Evolutionary conservation across 2,113 vertebrate genomes (phyloP), one percentile per base, ranked within the genome.

Genomic region (Lasiurus borealis): DNA sequence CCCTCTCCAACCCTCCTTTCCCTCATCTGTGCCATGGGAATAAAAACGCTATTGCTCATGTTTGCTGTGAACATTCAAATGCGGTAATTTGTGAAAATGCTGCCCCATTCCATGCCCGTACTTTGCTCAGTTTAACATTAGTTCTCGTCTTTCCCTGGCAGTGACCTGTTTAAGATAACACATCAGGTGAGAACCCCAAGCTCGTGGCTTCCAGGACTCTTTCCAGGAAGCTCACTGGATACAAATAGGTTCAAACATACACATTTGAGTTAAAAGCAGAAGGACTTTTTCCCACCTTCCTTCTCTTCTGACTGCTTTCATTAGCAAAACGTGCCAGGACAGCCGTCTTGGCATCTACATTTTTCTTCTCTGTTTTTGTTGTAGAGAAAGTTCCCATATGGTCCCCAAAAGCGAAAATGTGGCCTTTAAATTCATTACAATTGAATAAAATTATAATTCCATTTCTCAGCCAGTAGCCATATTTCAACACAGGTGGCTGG

Each of bases 281-380:
- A 85, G 57, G 36, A 66, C 21, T 48, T 11, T 6, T 66, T 69
- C 29, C 31, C 36, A 52, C 16, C 52, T 91, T 81, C 19, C 12
- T 48, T 92, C n/a, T 80, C 10, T 44, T 90, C 48, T 73, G 29
- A 84, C 27, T 44, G 21, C 19, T 29, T 16, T 72, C 15, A 11
- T 77, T 68, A 72, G n/a, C 29, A 8, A 59, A 46, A 48, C 16
- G 6, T 36, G 31, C 27, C 29, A 11, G 13, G 34, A 85, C n/a
- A 69, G 31, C 64, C 54, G 9, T 12, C 54, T 11, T 59, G n/a
- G 12, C 66, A 25, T 52, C 46, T 12, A 1, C 8, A 11, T 77
- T 68, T 95, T 54, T 57, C 68, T 89, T 85, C 21, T 83, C 19
- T 86, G 11, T 64, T 62, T 87, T 93, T 34, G 10, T 27, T 82